Evolutionary conservation across 2,888 invertebrate species (phyloP).

Genomic region (Acanthosepion lycidas): DNA sequence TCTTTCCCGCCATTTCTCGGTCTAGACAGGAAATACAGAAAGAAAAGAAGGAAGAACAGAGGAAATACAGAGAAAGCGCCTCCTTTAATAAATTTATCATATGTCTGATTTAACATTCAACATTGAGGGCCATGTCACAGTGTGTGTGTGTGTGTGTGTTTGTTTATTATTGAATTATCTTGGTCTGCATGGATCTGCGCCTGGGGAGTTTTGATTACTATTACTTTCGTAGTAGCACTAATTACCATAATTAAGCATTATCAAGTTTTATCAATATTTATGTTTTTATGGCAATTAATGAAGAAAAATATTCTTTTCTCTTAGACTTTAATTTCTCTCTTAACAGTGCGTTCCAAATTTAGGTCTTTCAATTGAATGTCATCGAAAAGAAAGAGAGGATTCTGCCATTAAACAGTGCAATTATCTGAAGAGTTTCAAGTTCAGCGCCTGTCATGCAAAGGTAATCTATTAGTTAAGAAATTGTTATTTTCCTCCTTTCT

Average conservation of each 20-base stretch:
- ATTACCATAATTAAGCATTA: neutral
- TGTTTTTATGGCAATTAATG: neutral
- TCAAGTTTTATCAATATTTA: neutral
- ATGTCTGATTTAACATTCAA: too few species aligned
- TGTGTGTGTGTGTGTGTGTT: too few species aligned
- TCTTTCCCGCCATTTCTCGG: too few species aligned
- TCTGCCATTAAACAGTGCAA: neutral
- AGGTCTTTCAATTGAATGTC: neutral
- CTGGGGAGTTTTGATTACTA: too few species aligned
- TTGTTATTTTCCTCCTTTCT: neutral
- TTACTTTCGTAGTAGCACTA: too few species aligned
- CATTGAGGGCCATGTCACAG: too few species aligned
- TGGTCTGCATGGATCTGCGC: too few species aligned
- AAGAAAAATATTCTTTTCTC: neutral
- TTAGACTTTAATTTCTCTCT: neutral
- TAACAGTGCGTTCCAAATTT: neutral
- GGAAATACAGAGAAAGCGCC: too few species aligned
- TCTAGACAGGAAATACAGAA: too few species aligned
- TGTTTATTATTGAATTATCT: too few species aligned
- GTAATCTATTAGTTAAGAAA: neutral
- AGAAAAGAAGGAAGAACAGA: too few species aligned
- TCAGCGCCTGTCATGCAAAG: neutral
- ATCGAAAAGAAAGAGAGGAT: neutral
- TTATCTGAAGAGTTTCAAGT: neutral
- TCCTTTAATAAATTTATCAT: too few species aligned